Percentiles rank a stretch among this genome's conserved stretches.
These are phyloP conservation scores for Trichogramma pretiosum DNA, from an alignment of 1,140 invertebrate species.

Conservation along the genomic window DNA sequence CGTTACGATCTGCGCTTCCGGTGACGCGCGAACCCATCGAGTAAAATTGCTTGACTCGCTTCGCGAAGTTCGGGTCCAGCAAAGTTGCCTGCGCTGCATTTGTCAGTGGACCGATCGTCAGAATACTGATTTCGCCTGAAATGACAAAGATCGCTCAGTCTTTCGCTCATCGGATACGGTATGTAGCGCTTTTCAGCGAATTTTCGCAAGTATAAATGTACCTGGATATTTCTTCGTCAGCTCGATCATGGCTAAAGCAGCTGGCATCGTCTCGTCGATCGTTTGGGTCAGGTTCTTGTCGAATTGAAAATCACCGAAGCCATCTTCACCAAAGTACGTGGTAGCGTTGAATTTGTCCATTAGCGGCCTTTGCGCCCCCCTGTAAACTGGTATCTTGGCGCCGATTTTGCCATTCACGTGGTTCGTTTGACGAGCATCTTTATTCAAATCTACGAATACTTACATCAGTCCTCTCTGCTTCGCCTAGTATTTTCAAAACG, in stretches of 20 bases:
- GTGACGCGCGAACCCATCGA: slow-evolving; percentile 52
- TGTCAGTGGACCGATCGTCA: slow-evolving; percentile 53
- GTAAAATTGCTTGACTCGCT: slow-evolving; percentile 45
- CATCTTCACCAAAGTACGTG: slow-evolving; percentile 44
- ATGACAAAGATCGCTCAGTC: background rate
- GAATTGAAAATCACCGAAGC: slow-evolving; percentile 46
- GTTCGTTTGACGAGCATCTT: background rate
- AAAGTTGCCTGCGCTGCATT: slow-evolving; percentile 53
- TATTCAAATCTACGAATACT: slow-evolving; percentile 26
- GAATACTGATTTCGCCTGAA: slow-evolving; percentile 40
- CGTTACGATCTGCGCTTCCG: slow-evolving; percentile 44
- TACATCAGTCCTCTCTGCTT: slow-evolving; percentile 46
- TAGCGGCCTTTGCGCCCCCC: slow-evolving; percentile 36
- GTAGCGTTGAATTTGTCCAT: slow-evolving; percentile 23
- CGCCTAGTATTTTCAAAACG: slow-evolving; percentile 48
- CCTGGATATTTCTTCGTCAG: slow-evolving; percentile 36
- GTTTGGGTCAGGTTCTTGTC: slow-evolving; percentile 25
- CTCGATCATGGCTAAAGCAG: slow-evolving; percentile 21
- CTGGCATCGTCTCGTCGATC: slow-evolving; percentile 35
- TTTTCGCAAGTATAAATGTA: slow-evolving; percentile 14
- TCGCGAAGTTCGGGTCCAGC: slow-evolving; percentile 47
- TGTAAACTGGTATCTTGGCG: slow-evolving; percentile 45
- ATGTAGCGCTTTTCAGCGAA: background rate
- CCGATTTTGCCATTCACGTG: background rate
- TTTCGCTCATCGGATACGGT: background rate